These are phyloP conservation scores for Dunckerocampus dactyliophorus DNA, from an alignment of 2,113 vertebrate genomes.

Conservation along the genomic window DNA sequence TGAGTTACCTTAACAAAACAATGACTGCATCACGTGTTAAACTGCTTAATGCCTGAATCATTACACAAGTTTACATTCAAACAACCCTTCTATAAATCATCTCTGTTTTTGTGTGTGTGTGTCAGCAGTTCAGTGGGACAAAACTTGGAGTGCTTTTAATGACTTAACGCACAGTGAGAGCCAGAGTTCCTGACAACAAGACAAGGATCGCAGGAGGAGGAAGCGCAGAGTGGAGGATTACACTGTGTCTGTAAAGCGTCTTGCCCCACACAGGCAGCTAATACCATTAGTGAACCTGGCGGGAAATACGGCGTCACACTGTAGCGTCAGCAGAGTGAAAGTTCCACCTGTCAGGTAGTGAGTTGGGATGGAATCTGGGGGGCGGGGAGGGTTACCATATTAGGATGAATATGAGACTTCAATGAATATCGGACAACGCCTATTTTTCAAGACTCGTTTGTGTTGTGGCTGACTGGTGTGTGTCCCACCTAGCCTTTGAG, in stretches of 20 bases:
- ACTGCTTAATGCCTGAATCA: not conserved
- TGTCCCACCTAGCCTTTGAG: too few species aligned
- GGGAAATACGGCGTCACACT: constrained; percentile 14
- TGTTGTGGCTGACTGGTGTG: too few species aligned
- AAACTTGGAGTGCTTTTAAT: constrained; percentile 39
- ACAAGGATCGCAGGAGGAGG: constrained; percentile 41
- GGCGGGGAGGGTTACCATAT: not conserved
- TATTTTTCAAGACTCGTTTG: too few species aligned
- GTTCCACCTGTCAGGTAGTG: constrained; percentile 3
- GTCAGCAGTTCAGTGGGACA: constrained; percentile 33
- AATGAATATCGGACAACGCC: too few species aligned
- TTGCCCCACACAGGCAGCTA: constrained; percentile 32
- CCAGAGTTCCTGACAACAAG: constrained; percentile 35
- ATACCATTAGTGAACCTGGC: constrained; percentile 36
- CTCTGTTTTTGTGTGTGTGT: not conserved
- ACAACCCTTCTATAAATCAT: constrained; percentile 12
- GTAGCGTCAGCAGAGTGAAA: constrained; percentile 14
- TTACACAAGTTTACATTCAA: not conserved
- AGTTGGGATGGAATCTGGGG: not conserved
- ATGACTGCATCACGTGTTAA: not conserved
- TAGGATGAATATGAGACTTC: too few species aligned
- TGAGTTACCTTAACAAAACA: not conserved
- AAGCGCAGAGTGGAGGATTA: constrained; percentile 44
- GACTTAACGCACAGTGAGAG: constrained; percentile 36
- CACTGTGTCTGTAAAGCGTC: constrained; percentile 48